phyloP scores from a whole-genome alignment of 2,888 invertebrate species.

The Hyles lineata region DNA sequence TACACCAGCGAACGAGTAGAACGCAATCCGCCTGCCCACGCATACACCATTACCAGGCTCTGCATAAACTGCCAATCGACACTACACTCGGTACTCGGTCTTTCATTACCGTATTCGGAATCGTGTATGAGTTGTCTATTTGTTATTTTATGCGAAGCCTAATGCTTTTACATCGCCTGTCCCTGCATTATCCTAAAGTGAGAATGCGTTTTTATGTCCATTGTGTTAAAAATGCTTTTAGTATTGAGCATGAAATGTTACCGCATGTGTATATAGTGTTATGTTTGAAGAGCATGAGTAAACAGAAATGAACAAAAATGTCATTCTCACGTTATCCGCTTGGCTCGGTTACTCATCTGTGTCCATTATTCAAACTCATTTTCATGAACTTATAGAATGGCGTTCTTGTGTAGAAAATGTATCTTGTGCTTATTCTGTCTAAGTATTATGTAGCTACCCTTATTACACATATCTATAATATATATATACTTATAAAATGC shows the following conservation, averaged over 20 bases:
- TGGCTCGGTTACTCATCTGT: slow-evolving; percentile 50
- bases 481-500: slow-evolving; percentile 47
- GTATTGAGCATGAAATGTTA: slow-evolving; percentile 38
- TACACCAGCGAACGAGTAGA: slow-evolving; percentile 54
- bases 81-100: neutral
- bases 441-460: slow-evolving; percentile 31
- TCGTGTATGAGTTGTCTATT: neutral
- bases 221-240: slow-evolving; percentile 41
- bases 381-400: slow-evolving; percentile 29
- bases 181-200: slow-evolving; percentile 44
- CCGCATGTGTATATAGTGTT: slow-evolving; percentile 39
- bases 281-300: slow-evolving; percentile 18
- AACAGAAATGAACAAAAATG: slow-evolving; percentile 43
- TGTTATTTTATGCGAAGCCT: slow-evolving; percentile 38
- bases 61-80: neutral
- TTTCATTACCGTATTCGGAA: neutral
- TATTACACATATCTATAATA: slow-evolving; percentile 35
- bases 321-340: slow-evolving; percentile 50
- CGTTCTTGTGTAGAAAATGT: slow-evolving; percentile 31
- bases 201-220: slow-evolving; percentile 42
- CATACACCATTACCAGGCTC: slow-evolving; percentile 34
- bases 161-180: slow-evolving; percentile 35
- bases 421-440: slow-evolving; percentile 35
- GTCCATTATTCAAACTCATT: slow-evolving; percentile 34
- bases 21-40: slow-evolving; percentile 41